phyloP scores from a whole-genome alignment of 2,797 vertebrate species.

The Malacoraja senta region DNA sequence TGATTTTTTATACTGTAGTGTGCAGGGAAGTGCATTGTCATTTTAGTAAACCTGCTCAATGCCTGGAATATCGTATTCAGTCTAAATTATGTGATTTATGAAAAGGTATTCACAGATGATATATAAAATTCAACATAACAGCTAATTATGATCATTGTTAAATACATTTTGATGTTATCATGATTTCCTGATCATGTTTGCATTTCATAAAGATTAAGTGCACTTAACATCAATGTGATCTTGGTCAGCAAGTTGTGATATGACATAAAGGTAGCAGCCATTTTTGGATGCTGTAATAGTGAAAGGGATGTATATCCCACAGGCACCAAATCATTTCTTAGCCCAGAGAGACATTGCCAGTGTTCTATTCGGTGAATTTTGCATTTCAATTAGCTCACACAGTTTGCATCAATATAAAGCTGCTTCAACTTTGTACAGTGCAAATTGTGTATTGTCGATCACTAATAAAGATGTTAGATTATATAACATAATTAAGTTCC shows the following conservation, averaged over 20 bases:
- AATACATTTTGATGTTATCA: not conserved
- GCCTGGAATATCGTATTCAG: too few species aligned
- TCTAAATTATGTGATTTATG: conserved; percentile 16
- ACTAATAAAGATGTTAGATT: not conserved
- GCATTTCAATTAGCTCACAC: not conserved
- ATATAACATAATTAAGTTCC: not conserved
- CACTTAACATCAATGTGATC: conserved; percentile 36
- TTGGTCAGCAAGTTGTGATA: conserved; percentile 31
- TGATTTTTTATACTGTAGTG: not conserved
- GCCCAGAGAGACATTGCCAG: not conserved
- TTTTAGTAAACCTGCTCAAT: too few species aligned
- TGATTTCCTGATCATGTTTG: conserved; percentile 25
- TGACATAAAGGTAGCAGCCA: not conserved
- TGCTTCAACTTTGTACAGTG: conserved; percentile 20
- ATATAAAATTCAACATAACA: not conserved
- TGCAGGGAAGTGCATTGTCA: too few species aligned
- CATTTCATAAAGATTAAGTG: conserved; percentile 35
- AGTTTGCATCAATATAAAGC: not conserved
- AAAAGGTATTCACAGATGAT: not conserved
- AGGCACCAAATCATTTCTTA: not conserved
- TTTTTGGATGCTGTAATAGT: not conserved
- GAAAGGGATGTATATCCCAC: not conserved
- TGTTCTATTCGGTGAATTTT: not conserved
- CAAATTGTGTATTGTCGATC: not conserved
- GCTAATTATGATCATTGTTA: not conserved